These are phyloP conservation scores for Cheiracanthium punctorium DNA, from an alignment of 2,888 invertebrate genomes.

Conservation along the genomic window DNA sequence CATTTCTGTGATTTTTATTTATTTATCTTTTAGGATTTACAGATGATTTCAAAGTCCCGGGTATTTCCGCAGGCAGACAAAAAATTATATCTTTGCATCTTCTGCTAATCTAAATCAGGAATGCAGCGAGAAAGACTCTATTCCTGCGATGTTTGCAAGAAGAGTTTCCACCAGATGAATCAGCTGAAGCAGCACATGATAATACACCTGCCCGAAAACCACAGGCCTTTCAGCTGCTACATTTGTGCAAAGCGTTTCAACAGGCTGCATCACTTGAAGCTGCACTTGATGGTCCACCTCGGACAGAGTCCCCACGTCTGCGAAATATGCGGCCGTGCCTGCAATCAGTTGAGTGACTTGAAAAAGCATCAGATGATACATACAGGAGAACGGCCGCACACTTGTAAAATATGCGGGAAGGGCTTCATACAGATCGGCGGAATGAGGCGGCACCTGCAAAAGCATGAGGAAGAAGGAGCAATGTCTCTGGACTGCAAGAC, in stretches of 20 bases:
- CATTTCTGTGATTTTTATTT: no score
- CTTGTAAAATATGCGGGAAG: conserved; percentile 75
- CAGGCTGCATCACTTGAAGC: conserved; percentile 62
- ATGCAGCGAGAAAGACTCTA: conserved; percentile 53
- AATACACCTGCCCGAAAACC: conserved; percentile 59
- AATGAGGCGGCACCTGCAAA: conserved; percentile 55
- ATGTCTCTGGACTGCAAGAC: conserved; percentile 37
- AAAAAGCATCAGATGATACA: conserved; percentile 77
- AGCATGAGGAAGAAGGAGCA: conserved; percentile 43
- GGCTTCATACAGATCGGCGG: conserved; percentile 75
- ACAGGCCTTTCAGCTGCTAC: conserved; percentile 62
- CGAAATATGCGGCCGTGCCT: conserved; percentile 76
- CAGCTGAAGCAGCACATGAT: conserved; percentile 56
- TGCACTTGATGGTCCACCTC: conserved; percentile 60
- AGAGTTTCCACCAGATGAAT: conserved; percentile 67
- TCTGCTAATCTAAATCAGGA: no score
- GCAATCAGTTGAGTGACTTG: conserved; percentile 77
- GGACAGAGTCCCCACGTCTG: conserved; percentile 72
- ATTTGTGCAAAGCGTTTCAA: conserved; percentile 62
- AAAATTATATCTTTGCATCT: no score
- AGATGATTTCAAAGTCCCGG: no score
- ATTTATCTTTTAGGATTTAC: no score
- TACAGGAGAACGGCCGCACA: conserved; percentile 75
- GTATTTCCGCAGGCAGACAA: no score
- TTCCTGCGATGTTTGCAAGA: conserved; percentile 48